Evolutionary conservation across 2,113 vertebrate species (phyloP), one percentile per base, ranked within the genome.

Genomic region (Octodon degus): DNA sequence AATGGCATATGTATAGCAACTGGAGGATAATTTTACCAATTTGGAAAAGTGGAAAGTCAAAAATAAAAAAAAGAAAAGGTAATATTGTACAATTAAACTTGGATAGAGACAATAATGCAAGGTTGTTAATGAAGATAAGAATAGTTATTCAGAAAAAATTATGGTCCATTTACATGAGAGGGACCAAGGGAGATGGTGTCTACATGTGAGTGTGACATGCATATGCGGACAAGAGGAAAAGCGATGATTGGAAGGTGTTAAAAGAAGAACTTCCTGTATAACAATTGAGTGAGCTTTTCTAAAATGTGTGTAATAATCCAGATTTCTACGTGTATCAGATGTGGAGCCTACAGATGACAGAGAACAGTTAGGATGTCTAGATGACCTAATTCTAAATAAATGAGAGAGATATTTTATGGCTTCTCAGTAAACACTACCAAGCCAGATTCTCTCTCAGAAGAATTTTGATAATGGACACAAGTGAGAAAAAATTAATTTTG

Each of bases 241-340:
- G 4, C 22, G 67, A 30, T 43, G 32, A 60, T 53, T 10, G 4
- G 25, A 30, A 12, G 50, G 30, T 43, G 19, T 70, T 24, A 50
- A 79, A 80, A 47, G 0, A 27, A 90, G 25, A 62, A 43, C 2
- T 50, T 86, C 40, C 14, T 40, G 30, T 34, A 16, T 53, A 60
- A 65, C 7, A 65, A 87, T 24, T 79, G 13, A 67, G 17, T 62
- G 24, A 86, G 37, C 55, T 37, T 65, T 91, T 58, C 30, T 86
- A 77, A 81, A 92, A 94, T 40, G 4, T 8, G 27, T 68, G 9
- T 19, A n/a, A 25, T 60, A 74, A 67, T 80, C 32, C 50, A 87
- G 0, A 3, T 5, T 20, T 5, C 53, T 50, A 14, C 13, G 11
- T 1, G 2, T 84, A 55, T 47, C 50, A 72, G 1, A 34, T 65